A percentile compares a stretch with the other conserved stretches of the same genome.
phyloP scores from a whole-genome alignment of 2,113 vertebrate genomes.

The Symphodus melops region DNA sequence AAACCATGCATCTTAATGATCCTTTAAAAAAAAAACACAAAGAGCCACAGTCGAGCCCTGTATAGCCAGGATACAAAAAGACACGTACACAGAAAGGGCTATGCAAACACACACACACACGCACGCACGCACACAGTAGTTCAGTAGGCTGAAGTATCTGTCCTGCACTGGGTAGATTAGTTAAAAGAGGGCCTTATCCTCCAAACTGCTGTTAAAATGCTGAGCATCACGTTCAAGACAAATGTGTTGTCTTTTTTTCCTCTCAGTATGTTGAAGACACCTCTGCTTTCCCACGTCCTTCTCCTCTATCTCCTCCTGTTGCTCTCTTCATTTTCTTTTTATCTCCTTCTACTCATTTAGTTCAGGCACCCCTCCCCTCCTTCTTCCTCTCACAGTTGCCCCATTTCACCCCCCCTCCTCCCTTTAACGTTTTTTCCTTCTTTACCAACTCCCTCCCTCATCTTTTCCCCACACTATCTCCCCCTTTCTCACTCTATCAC shows the following conservation, averaged over 20 bases:
- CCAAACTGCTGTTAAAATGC: conserved; percentile 76
- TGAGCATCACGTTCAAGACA: conserved; percentile 77
- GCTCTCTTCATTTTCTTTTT: conserved; percentile 81
- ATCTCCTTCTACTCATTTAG: conserved; percentile 75
- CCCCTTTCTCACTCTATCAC: conserved; percentile 70
- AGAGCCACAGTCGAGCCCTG: conserved; percentile 60
- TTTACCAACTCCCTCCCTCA: conserved; percentile 38
- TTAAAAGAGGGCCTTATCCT: conserved; percentile 80
- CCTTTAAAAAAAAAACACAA: conserved; percentile 61
- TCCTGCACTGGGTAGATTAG: conserved; percentile 76
- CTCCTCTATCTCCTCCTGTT: conserved; percentile 81
- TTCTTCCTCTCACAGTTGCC: conserved; percentile 59
- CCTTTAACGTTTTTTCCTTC: conserved; percentile 15
- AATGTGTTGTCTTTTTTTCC: conserved; percentile 79
- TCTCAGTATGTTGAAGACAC: conserved; percentile 78
- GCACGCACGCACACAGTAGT: conserved; percentile 7
- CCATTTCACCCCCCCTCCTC: conserved; percentile 53
- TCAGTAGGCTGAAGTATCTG: conserved; percentile 58
- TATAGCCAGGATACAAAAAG: conserved; percentile 16
- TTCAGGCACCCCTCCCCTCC: conserved; percentile 45
- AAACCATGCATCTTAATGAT: conserved; percentile 81
- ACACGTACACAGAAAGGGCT: conserved; percentile 21
- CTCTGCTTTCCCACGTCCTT: conserved; percentile 81
- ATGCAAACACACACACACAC: conserved; percentile 28
- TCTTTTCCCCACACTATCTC: conserved; percentile 40